phyloP scores from a whole-genome alignment of 2,797 vertebrate genomes.

The Euthynnus affinis region DNA sequence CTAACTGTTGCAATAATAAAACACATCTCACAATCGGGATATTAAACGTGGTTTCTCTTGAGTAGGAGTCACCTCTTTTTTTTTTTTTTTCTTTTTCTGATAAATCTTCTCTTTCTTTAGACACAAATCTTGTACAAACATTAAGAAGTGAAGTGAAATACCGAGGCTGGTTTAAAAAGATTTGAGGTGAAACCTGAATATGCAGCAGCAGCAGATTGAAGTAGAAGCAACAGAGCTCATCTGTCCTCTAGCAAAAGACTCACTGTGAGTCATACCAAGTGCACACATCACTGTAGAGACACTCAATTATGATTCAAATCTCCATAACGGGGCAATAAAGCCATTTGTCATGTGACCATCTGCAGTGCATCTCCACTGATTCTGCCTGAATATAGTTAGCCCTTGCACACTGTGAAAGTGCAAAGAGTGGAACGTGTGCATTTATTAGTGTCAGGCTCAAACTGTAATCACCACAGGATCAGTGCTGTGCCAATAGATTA shows the following conservation, averaged over 20 bases:
- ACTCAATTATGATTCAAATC: slow-evolving; percentile 85
- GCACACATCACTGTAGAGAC: slow-evolving; percentile 81
- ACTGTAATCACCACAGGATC: slow-evolving; percentile 76
- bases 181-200: slow-evolving; percentile 69
- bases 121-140: slow-evolving; percentile 38
- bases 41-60: slow-evolving; percentile 13
- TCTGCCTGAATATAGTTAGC: slow-evolving; percentile 75
- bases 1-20: slow-evolving; percentile 12
- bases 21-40: slow-evolving; percentile 5
- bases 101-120: slow-evolving; percentile 27
- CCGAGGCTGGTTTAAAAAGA: slow-evolving; percentile 50
- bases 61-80: slow-evolving; percentile 2
- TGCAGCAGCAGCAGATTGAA: slow-evolving; percentile 58
- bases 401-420: slow-evolving; percentile 60
- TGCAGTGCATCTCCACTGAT: slow-evolving; percentile 76
- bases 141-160: slow-evolving; percentile 15
- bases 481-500: slow-evolving; percentile 58
- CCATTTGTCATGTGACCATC: slow-evolving; percentile 85
- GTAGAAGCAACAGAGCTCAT: slow-evolving; percentile 76
- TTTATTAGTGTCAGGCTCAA: slow-evolving; percentile 71
- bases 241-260: slow-evolving; percentile 78
- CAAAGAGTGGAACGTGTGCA: slow-evolving; percentile 73
- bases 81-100: too few species aligned
- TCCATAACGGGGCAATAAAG: slow-evolving; percentile 84
- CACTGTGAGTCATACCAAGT: slow-evolving; percentile 79